A percentile compares a stretch with the other conserved stretches of the same genome.
Evolutionary conservation across 2,888 invertebrate genomes (phyloP).

Genomic region (Agelastica alni): DNA sequence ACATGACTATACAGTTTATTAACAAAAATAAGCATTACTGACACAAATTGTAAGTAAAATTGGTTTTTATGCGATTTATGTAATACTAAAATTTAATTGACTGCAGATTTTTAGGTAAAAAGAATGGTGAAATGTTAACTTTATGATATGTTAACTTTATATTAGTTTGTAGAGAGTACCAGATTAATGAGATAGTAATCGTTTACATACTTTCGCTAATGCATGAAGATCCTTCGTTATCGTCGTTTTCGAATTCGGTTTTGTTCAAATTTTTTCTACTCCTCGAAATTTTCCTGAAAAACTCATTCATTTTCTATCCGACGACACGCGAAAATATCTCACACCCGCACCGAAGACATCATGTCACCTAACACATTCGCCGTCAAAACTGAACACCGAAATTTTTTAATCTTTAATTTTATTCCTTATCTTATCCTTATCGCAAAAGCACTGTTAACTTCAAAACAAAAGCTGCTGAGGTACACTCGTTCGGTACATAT

Average conservation of each 20-base stretch:
- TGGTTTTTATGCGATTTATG: too few relatives aligned
- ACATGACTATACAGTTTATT: too few relatives aligned
- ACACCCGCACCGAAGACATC: conserved; percentile 6
- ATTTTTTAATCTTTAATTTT: not conserved
- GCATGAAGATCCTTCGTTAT: conserved; percentile 20
- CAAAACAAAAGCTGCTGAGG: not conserved
- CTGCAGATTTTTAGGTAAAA: too few relatives aligned
- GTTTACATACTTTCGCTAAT: conserved; percentile 18
- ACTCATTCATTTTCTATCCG: conserved; percentile 35
- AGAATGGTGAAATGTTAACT: too few relatives aligned
- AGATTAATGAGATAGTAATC: too few relatives aligned
- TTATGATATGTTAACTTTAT: too few relatives aligned
- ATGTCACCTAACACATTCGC: too few relatives aligned
- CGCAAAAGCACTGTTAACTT: not conserved
- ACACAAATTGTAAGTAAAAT: too few relatives aligned
- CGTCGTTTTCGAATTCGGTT: conserved; percentile 31
- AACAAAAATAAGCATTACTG: too few relatives aligned
- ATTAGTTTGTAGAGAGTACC: too few relatives aligned
- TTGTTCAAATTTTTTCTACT: conserved; percentile 35
- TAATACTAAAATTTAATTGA: too few relatives aligned
- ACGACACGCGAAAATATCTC: not conserved
- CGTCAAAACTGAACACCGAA: too few relatives aligned
- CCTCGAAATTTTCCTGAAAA: conserved; percentile 39
- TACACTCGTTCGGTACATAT: not conserved
- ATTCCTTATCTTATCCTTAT: not conserved